A percentile compares a stretch with the other conserved stretches of the same genome.
These are phyloP conservation scores for Tor tambroides DNA, from an alignment of 2,113 vertebrate species.

Conservation along the genomic window DNA sequence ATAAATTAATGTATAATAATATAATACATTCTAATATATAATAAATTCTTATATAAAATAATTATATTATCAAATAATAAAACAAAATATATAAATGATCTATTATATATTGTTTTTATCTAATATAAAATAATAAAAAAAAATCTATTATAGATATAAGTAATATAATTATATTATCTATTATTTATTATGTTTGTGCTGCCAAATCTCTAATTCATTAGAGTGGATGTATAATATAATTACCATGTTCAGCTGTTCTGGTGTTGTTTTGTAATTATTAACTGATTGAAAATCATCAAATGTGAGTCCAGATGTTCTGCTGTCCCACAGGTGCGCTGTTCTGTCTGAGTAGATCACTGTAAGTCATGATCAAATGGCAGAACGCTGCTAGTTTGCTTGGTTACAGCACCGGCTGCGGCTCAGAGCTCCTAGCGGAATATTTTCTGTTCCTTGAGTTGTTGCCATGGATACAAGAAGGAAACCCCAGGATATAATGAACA, in stretches of 20 bases:
- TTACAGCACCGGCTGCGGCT: slow-evolving; percentile 17
- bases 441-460: slow-evolving; percentile 53
- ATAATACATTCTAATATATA: no score
- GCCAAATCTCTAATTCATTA: background rate
- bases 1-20: background rate
- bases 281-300: background rate
- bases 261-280: background rate
- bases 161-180: background rate
- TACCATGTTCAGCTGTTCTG: background rate
- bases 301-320: background rate
- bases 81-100: no score
- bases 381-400: background rate
- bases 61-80: no score
- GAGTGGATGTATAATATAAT: background rate
- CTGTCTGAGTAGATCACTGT: background rate
- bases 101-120: background rate
- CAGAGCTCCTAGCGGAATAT: background rate
- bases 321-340: background rate
- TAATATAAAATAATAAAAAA: background rate
- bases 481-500: slow-evolving; percentile 49
- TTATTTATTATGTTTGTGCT: background rate
- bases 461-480: slow-evolving; percentile 59
- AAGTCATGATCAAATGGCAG: slow-evolving; percentile 18
- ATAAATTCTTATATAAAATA: no score
- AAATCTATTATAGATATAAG: no score